phyloP scores from a whole-genome alignment of 2,797 vertebrate genomes.

The Sebastes glaucus region DNA sequence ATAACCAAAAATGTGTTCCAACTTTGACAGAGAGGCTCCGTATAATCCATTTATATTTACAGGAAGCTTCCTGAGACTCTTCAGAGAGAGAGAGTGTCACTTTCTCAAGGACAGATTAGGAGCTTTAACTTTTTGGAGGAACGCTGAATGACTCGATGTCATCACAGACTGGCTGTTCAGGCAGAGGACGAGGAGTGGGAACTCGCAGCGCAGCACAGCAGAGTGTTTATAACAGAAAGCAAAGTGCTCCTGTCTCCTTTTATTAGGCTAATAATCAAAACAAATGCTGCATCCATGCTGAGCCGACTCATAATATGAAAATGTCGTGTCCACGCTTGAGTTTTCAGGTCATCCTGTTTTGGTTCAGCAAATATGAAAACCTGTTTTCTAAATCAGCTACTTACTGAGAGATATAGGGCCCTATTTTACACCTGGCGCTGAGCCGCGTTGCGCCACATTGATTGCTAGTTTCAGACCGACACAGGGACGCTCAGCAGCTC shows the following conservation, averaged over 20 bases:
- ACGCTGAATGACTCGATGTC: not conserved
- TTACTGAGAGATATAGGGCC: not conserved
- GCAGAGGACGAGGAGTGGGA: not conserved
- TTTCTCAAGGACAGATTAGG: slow-evolving; percentile 30
- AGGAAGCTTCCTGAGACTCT: slow-evolving; percentile 1
- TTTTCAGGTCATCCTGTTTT: not conserved
- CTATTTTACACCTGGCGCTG: too few relatives aligned
- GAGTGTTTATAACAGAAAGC: not conserved
- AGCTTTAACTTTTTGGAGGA: not conserved
- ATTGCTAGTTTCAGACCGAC: not conserved
- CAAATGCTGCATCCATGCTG: not conserved
- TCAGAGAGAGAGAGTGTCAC: slow-evolving; percentile 1
- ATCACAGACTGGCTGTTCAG: not conserved
- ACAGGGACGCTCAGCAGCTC: too few relatives aligned
- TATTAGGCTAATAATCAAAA: not conserved
- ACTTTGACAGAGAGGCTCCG: not conserved
- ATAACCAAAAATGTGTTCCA: not conserved
- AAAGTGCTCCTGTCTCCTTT: not conserved
- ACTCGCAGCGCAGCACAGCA: not conserved
- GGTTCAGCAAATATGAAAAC: not conserved
- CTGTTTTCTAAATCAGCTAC: not conserved
- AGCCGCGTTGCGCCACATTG: not conserved
- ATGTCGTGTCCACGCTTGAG: not conserved
- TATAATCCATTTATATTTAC: slow-evolving; percentile 32
- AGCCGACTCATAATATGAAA: not conserved